These are phyloP conservation scores for Caradrina clavipalpis DNA, from an alignment of 2,888 invertebrate species.

Conservation along the genomic window DNA sequence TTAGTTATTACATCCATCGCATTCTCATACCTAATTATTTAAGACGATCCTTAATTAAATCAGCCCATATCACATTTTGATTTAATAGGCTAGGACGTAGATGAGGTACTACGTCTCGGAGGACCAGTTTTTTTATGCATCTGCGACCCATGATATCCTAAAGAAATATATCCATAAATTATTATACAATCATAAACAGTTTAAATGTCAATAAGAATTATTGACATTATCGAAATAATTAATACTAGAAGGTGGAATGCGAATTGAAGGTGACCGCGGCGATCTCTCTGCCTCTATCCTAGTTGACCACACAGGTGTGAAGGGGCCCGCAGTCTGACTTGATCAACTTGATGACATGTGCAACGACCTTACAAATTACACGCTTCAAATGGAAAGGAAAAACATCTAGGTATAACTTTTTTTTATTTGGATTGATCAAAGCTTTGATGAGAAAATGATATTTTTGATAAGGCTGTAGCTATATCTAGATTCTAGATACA, in stretches of 20 bases:
- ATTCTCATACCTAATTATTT: constrained; percentile 26
- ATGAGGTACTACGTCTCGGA: constrained; percentile 11
- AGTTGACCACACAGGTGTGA: constrained; percentile 67
- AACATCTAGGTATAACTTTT: constrained; percentile 10
- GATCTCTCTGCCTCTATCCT: constrained; percentile 59
- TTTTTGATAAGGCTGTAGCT: background rate
- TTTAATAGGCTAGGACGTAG: background rate
- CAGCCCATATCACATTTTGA: background rate
- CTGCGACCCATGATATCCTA: constrained; percentile 20
- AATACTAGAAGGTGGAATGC: constrained; percentile 60
- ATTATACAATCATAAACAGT: constrained; percentile 26
- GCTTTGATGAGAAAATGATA: constrained; percentile 6
- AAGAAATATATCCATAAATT: constrained; percentile 21
- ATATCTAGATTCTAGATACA: background rate
- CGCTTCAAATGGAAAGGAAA: constrained; percentile 43
- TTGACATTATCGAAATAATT: constrained; percentile 54
- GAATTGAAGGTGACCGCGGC: constrained; percentile 69
- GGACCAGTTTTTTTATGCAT: constrained; percentile 52
- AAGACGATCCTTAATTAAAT: constrained; percentile 14
- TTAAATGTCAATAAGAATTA: constrained; percentile 58
- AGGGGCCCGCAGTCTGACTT: constrained; percentile 66
- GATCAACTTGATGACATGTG: constrained; percentile 51
- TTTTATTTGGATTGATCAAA: constrained; percentile 19
- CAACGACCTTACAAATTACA: constrained; percentile 64
- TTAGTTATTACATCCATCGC: background rate